Base-by-base conservation (phyloP, 2,888 invertebrate genomes). In the Pandemis corylana region DNA sequence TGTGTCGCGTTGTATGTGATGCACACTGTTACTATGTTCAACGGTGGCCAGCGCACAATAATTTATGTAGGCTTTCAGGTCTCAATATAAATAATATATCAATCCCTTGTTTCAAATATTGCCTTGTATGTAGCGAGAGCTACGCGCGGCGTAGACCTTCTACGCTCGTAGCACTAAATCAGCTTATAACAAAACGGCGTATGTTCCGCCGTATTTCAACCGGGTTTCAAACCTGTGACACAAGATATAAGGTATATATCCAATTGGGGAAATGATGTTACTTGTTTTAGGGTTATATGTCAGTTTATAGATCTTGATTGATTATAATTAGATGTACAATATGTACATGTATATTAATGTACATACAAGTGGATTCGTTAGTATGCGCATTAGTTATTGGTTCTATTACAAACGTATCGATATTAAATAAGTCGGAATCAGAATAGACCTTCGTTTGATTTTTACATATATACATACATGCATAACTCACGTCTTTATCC, bases 161-260 rank as follows among this genome's bases (percentile, higher is more conserved):
- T 59, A 59, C 59, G 59, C 59, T 59, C 59, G 59, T 59, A 59
- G 59, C 59, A 28, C 28, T 6, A 12, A 56, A n/a, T 56, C 56
- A 7, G 1, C 3, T 7, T 3, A 3, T 20, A 20, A 20, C 20
- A 56, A 56, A 56, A 20, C 56, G 59, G 0, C 59, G 28, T 28
- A 28, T 12, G 59, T 59, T 12, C 59, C 12, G 9, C 59, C 28
- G 5, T 28, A 10, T 28, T 59, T 5, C 59, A 59, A 20, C 6
- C 28, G 4, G 28, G 9, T 59, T 4, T 20, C 28, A 28, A 6
- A 28, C 28, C 4, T 5, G 5, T 5, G 5, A 5, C 28, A 10
- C 5, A 28, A 10, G 59, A 12, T 12, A 59, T 59, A 59, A 59
- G 12, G 28, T 28, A 59, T 12, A 28, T 28, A 59, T 28, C 28